A percentile compares a stretch with the other conserved stretches of the same genome.
Conservation (phyloP, 2,113 vertebrate species). For the Oreochromis tanganicae region DNA sequence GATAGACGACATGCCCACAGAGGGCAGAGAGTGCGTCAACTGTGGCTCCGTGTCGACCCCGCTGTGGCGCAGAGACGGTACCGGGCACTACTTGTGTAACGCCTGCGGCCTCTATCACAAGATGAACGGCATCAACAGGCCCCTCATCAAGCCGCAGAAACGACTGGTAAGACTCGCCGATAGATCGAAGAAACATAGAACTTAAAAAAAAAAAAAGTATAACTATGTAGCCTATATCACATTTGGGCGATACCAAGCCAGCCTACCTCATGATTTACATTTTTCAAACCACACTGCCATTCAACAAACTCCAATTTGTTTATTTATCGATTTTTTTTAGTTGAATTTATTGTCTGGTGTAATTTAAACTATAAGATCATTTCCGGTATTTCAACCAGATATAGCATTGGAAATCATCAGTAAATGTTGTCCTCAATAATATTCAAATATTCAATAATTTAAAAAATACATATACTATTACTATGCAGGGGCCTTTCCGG, state of each 20-base stretch:
- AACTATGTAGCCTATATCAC: neutral
- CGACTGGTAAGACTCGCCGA: constrained; percentile 80
- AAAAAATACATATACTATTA: neutral
- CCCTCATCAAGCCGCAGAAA: constrained; percentile 91
- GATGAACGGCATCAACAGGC: constrained; percentile 96
- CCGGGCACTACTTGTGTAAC: constrained; percentile 96
- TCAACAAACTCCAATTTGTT: neutral
- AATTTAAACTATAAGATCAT: neutral
- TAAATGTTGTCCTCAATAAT: neutral
- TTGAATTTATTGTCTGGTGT: neutral
- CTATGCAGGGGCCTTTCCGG: neutral
- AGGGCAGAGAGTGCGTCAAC: constrained; percentile 95
- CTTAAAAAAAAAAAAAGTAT: neutral
- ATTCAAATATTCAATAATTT: neutral
- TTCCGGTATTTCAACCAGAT: neutral
- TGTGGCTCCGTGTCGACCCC: constrained; percentile 96
- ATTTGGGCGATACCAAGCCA: neutral
- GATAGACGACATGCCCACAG: constrained; percentile 82
- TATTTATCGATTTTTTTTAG: neutral
- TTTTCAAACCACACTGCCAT: neutral
- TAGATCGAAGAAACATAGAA: neutral
- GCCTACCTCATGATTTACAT: neutral
- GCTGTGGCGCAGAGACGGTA: constrained; percentile 93
- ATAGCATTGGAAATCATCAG: neutral
- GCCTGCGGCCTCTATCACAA: constrained; percentile 98